Base-by-base conservation (phyloP, 2,797 vertebrate species). In the Muraenolepis orangiensis region DNA sequence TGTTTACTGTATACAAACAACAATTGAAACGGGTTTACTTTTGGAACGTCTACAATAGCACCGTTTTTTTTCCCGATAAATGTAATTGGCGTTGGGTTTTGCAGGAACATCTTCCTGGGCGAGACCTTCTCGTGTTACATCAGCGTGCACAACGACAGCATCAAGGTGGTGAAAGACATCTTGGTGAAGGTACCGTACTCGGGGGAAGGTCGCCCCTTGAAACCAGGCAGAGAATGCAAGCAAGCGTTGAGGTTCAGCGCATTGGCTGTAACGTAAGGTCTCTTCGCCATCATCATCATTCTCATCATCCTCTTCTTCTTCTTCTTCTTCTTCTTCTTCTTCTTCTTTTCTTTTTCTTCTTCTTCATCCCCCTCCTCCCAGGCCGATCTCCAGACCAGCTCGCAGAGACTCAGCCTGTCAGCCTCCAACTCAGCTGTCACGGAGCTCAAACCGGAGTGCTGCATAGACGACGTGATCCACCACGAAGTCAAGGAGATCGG, bases 41-140 rank as follows among this genome's bases (percentile, higher is more conserved):
- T 23, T 12, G 51, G 7, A 51, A 23, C 8, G 32, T 10, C 68
- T 20, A 34, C 36, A 23, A 69, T n/a, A 34, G 12, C 68, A 20
- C 8, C 23, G 13, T n/a, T 26, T 51, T 13, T 64, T 64, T 61
- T 64, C 57, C 57, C 26, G 11, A 26, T 38, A 10, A 38, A 38
- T 38, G 6, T 4, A 38, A 38, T 38, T 38, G 36, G 81, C 34
- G 79, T 61, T 71, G 3, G 34, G 0, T 82, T 66, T 0, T 72
- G 80, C 90, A 99, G 98, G 76, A 99, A 99, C 84, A 99, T 99
- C 87, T 99, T 99, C 93, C 93, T 99, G 4, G 98, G 98, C 11
- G 98, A 99, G 90, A 99, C 97, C 0, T 99, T 99, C 93, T 99
- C 98, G 87, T 99, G 98, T 92, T 99, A 99, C 79, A 99, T 99